These are phyloP conservation scores for Nasonia oneida DNA, from an alignment of 2,888 invertebrate species.

Conservation along the genomic window DNA sequence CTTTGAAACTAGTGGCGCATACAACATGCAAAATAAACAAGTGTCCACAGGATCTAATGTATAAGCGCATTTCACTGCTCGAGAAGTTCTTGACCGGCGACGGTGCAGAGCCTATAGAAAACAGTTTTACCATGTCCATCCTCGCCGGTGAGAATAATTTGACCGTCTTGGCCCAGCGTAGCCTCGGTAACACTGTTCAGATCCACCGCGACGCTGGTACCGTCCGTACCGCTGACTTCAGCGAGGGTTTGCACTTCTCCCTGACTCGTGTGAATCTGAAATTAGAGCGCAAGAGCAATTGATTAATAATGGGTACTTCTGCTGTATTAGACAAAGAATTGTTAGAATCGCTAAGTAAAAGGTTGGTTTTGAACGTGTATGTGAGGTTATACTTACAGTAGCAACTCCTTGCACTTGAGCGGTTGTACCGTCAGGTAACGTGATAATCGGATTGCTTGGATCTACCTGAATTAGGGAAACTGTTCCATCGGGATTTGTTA, in stretches of 20 bases:
- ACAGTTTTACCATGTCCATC: slow-evolving; percentile 91
- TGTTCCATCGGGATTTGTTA: slow-evolving; percentile 97
- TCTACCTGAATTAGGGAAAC: slow-evolving; percentile 98
- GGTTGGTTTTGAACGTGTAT: background rate
- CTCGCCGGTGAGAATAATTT: slow-evolving; percentile 96
- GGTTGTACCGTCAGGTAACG: slow-evolving; percentile 96
- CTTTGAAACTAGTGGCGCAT: slow-evolving; percentile 59
- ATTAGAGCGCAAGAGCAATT: background rate
- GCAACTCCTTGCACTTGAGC: slow-evolving; percentile 94
- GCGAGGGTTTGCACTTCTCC: slow-evolving; percentile 86
- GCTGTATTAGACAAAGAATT: background rate
- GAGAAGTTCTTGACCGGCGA: slow-evolving; percentile 79
- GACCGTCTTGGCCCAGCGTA: slow-evolving; percentile 94
- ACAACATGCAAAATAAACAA: slow-evolving; percentile 65
- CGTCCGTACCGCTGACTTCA: slow-evolving; percentile 86
- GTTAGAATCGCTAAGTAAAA: background rate
- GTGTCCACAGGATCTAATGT: slow-evolving; percentile 67
- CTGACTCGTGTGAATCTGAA: slow-evolving; percentile 80
- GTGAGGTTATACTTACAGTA: slow-evolving; percentile 79
- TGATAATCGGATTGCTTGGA: slow-evolving; percentile 95
- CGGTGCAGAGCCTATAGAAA: slow-evolving; percentile 80
- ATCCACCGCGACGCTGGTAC: slow-evolving; percentile 89
- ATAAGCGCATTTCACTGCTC: slow-evolving; percentile 76
- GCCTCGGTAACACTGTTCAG: slow-evolving; percentile 94
- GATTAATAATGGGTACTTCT: background rate